These are phyloP conservation scores for Sogatella furcifera DNA, from an alignment of 1,140 invertebrate species.

Conservation along the genomic window DNA sequence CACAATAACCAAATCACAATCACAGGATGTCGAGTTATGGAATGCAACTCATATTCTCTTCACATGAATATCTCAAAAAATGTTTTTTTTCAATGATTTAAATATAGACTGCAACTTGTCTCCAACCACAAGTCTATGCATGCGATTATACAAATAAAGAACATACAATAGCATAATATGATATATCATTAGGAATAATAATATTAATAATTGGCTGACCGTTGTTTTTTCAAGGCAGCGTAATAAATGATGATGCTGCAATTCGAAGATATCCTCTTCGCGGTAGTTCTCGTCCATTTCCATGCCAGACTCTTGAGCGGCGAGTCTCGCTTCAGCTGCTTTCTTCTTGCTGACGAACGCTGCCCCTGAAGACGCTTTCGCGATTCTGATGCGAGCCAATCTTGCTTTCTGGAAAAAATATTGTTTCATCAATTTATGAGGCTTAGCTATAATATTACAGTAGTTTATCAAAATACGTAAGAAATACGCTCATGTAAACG, in stretches of 20 bases:
- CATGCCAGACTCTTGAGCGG: constrained; percentile 81
- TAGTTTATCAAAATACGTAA: too few relatives aligned
- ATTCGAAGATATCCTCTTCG: constrained; percentile 95
- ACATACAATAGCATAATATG: too few relatives aligned
- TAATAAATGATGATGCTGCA: constrained; percentile 97
- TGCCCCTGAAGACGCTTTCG: constrained; percentile 97
- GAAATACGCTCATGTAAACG: too few relatives aligned
- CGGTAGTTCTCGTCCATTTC: constrained; percentile 77
- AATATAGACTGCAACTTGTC: too few relatives aligned
- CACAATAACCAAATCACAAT: too few relatives aligned
- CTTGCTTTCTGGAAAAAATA: constrained; percentile 86
- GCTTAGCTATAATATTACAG: neutral
- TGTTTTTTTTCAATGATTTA: too few relatives aligned
- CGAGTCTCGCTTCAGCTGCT: constrained; percentile 88
- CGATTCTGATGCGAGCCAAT: constrained; percentile 91
- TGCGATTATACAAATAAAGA: too few relatives aligned
- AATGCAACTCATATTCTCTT: too few relatives aligned
- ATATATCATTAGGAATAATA: too few relatives aligned
- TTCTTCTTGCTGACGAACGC: constrained; percentile 98
- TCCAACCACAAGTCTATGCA: too few relatives aligned
- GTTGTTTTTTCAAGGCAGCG: constrained; percentile 97
- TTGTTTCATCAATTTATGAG: neutral
- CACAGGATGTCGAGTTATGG: too few relatives aligned
- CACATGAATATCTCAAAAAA: too few relatives aligned
- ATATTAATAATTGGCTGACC: constrained; percentile 43